Conservation (phyloP, 1,140 invertebrate species). For the Drosophila hydei region DNA sequence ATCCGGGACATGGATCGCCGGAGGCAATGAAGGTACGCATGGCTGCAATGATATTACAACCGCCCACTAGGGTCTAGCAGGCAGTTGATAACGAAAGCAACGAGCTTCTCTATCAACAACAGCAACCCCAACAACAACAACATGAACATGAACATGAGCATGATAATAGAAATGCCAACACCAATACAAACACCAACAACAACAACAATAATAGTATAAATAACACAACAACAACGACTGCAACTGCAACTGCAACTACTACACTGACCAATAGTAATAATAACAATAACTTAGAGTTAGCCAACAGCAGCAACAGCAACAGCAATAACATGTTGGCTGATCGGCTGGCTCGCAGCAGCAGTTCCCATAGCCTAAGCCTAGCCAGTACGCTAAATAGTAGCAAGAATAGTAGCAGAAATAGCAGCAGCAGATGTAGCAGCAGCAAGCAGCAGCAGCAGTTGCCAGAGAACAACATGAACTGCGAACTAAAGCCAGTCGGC, state of each 20-base stretch:
- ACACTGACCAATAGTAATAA: constrained; percentile 69
- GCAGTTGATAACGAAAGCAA: constrained; percentile 81
- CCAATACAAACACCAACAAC: constrained; percentile 56
- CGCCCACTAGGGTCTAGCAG: constrained; percentile 91
- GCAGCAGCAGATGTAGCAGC: constrained; percentile 31
- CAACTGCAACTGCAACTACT: constrained; percentile 15
- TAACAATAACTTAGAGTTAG: constrained; percentile 46
- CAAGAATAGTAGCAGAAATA: constrained; percentile 49
- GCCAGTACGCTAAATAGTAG: constrained; percentile 58
- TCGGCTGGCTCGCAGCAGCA: constrained; percentile 26
- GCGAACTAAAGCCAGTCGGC: constrained; percentile 47
- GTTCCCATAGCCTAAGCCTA: constrained; percentile 39
- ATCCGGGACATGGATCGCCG: constrained; percentile 85
- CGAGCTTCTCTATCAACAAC: constrained; percentile 65
- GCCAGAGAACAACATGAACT: constrained; percentile 71
- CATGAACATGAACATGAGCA: constrained; percentile 46
- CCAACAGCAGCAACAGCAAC: constrained; percentile 5
- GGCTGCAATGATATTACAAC: constrained; percentile 90
- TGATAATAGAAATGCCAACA: constrained; percentile 50
- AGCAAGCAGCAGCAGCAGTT: constrained; percentile 28
- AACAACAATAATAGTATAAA: constrained; percentile 35
- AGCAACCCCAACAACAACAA: constrained; percentile 52
- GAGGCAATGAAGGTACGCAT: constrained; percentile 92
- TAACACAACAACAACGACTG: constrained; percentile 23
- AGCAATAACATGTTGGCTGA: constrained; percentile 18